Conservation (phyloP, 2,797 vertebrate species). For the Setipinna tenuifilis region DNA sequence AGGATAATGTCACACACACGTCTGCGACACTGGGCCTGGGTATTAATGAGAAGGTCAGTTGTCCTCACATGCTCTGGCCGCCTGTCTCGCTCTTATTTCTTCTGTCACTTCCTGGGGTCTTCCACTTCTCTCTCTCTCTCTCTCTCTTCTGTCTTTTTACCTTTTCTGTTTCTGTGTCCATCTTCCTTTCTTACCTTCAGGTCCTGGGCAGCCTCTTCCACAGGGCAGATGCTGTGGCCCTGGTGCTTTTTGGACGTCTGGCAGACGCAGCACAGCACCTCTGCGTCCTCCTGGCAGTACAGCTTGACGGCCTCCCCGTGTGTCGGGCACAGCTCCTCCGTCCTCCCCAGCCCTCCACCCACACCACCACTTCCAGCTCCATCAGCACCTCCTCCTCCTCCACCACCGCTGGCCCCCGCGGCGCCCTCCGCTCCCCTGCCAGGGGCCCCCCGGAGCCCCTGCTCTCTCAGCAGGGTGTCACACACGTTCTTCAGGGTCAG, state of each 20-base stretch:
- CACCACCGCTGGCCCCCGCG: background rate
- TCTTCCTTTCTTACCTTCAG: slow-evolving; percentile 70
- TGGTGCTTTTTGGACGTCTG: slow-evolving; percentile 79
- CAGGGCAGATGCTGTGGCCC: slow-evolving; percentile 74
- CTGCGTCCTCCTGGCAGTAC: slow-evolving; percentile 75
- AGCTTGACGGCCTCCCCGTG: slow-evolving; percentile 77
- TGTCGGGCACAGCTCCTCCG: slow-evolving; percentile 61
- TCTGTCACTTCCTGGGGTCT: background rate
- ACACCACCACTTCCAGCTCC: too few relatives aligned
- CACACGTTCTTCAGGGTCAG: slow-evolving; percentile 80
- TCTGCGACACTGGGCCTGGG: background rate
- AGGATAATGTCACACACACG: background rate
- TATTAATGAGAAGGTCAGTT: slow-evolving; percentile 2
- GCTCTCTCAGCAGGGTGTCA: slow-evolving; percentile 73
- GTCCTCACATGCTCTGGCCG: background rate
- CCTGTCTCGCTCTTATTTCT: background rate
- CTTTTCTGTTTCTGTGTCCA: background rate
- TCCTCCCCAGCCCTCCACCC: background rate
- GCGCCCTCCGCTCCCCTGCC: background rate
- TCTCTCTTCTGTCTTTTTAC: slow-evolving; percentile 58
- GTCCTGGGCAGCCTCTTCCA: slow-evolving; percentile 78
- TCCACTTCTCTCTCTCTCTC: background rate
- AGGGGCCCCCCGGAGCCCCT: slow-evolving; percentile 18
- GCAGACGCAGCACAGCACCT: slow-evolving; percentile 79
- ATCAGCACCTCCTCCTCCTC: background rate